Base-by-base conservation (phyloP, 2,113 vertebrate species). In the Benthochromis sp. region DNA sequence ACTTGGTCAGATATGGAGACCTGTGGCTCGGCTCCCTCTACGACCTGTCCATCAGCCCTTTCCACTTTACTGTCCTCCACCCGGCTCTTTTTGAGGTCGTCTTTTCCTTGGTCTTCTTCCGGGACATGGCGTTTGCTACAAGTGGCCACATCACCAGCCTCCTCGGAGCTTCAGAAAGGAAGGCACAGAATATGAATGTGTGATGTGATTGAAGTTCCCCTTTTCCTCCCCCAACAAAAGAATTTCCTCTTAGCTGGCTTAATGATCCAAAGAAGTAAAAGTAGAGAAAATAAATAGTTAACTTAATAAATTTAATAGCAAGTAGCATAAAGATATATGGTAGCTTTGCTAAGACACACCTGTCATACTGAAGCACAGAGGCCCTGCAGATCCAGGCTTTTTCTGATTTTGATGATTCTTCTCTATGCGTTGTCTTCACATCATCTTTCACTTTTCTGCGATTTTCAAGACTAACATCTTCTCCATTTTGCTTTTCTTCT, bases 31-130 rank as follows among this genome's bases (percentile, higher is more conserved):
- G 10, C 38, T 11, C 31, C 86, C 53, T 84, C 90, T 19, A 4
- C 43, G 6, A 5, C 6, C 31, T 53, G 29, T 3, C 31, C 81
- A 1, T 88, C 92, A 71, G 59, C 73, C 2, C 34, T 14, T 59
- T 92, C 90, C 71, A 45, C 36, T 1, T 59, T 71, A 3, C 8
- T 85, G 78, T 69, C 57, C 6, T 96, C 96, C 88, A 95, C 92
- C 52, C 94, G 90, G 91, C 95, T 97, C 84, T 97, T 97, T 63
- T 97, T 97, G 4, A 90, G 94, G 76, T 96, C 95, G 29, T 98
- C 96, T 76, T 96, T 96, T 43, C 86, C 53, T 73, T 87, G 78
- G 40, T 91, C 85, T 92, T 96, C 96, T 40, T 95, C 94, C 0
- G 90, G 91, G 86, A 95, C 95, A 8, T 38, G 47, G 0, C 88